These are phyloP conservation scores for Chrysogorgia sp. DNA, from an alignment of 92 coral and sea anemone species.

Conservation along the genomic window DNA sequence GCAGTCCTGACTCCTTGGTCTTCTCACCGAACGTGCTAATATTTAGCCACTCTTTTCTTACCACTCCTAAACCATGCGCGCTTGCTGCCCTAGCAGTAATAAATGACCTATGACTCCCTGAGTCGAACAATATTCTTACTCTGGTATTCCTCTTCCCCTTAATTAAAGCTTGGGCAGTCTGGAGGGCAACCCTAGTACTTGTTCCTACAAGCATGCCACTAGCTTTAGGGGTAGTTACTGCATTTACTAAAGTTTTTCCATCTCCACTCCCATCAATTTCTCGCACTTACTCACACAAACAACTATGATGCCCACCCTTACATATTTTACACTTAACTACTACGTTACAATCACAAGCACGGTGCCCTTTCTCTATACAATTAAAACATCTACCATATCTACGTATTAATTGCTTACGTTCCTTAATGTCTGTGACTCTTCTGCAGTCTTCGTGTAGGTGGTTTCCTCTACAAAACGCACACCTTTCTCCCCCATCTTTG, in stretches of 20 bases:
- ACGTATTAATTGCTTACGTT: conserved; percentile 35
- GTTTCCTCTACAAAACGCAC: conserved; percentile 54
- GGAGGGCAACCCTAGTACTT: conserved; percentile 58
- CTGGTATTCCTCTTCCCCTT: conserved; percentile 55
- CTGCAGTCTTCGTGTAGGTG: conserved; percentile 55
- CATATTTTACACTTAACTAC: conserved; percentile 38
- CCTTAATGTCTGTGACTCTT: conserved; percentile 25
- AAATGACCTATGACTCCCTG: conserved; percentile 65
- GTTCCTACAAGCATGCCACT: conserved; percentile 46
- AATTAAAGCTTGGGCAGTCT: conserved; percentile 60
- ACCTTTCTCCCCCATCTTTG: not conserved
- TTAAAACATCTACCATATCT: conserved; percentile 57
- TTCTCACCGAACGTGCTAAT: conserved; percentile 55
- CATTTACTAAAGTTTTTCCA: not conserved
- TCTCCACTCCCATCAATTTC: not conserved
- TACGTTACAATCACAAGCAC: conserved; percentile 48
- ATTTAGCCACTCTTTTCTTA: conserved; percentile 53
- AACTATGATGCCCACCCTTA: conserved; percentile 53
- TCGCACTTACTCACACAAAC: conserved; percentile 42
- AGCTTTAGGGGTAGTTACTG: not conserved
- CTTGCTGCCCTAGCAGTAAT: conserved; percentile 46
- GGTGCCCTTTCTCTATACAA: conserved; percentile 53
- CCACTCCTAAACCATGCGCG: conserved; percentile 30
- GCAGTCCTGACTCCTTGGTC: conserved; percentile 29
- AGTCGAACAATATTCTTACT: conserved; percentile 66